These are phyloP conservation scores for Cecidostiba fungosa DNA, from an alignment of 2,888 invertebrate genomes.

Conservation along the genomic window DNA sequence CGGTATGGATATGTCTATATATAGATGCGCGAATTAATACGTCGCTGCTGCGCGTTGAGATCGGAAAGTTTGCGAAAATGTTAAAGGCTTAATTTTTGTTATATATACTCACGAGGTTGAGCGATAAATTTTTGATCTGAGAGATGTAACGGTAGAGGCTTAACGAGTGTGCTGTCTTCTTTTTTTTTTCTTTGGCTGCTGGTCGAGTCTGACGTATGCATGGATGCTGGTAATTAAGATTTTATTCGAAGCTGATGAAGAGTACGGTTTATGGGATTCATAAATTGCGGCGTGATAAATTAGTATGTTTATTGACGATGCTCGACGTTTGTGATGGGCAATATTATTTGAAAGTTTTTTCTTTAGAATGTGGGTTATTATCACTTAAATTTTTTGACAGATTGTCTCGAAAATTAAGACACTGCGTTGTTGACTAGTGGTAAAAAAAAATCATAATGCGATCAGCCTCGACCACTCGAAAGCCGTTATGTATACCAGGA, in stretches of 20 bases:
- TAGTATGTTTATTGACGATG: constrained; percentile 7
- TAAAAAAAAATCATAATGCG: too few relatives aligned
- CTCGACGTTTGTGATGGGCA: background rate
- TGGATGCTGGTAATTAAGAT: constrained; percentile 13
- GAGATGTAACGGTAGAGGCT: constrained; percentile 26
- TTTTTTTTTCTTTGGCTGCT: background rate
- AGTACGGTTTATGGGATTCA: constrained; percentile 13
- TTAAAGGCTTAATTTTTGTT: background rate
- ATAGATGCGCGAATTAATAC: background rate
- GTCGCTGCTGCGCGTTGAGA: background rate
- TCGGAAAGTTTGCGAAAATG: background rate
- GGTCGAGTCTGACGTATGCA: background rate
- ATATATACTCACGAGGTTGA: background rate
- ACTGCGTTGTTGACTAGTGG: too few relatives aligned
- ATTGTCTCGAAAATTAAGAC: too few relatives aligned
- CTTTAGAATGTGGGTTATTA: background rate
- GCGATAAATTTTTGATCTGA: constrained; percentile 18
- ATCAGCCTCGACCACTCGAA: background rate
- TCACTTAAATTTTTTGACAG: too few relatives aligned
- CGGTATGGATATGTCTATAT: background rate
- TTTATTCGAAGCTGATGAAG: constrained; percentile 10
- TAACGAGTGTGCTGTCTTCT: constrained; percentile 16
- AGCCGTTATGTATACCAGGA: too few relatives aligned
- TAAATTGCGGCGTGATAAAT: constrained; percentile 21
- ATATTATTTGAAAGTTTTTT: background rate